Conservation (phyloP, 2,113 vertebrate genomes). For the Aphyosemion australe region DNA sequence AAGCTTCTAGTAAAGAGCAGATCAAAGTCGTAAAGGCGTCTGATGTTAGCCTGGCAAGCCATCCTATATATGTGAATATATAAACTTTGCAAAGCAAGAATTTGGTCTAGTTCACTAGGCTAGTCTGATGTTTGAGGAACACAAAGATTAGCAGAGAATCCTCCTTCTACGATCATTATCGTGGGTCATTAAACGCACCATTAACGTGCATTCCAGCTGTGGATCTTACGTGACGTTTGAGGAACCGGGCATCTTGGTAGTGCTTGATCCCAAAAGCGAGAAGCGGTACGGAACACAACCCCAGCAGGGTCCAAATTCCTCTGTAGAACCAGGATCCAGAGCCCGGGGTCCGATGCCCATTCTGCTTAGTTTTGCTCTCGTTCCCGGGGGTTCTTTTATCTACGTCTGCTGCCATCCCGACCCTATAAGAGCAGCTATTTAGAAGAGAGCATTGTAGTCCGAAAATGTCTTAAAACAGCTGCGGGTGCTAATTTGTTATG, state of each 20-base stretch:
- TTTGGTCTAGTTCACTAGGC: too few relatives aligned
- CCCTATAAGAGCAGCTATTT: slow-evolving; percentile 37
- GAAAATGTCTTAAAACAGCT: neutral
- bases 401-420: slow-evolving; percentile 79
- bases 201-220: slow-evolving; percentile 15
- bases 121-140: slow-evolving; percentile 25
- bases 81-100: too few relatives aligned
- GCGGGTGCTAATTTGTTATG: too few relatives aligned
- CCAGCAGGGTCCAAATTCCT: slow-evolving; percentile 57
- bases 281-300: slow-evolving; percentile 68
- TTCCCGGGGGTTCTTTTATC: slow-evolving; percentile 57
- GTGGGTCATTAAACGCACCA: slow-evolving; percentile 1
- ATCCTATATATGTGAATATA: too few relatives aligned
- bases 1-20: slow-evolving; percentile 31
- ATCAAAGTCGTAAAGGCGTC: slow-evolving; percentile 3
- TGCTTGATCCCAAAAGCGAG: slow-evolving; percentile 72
- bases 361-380: slow-evolving; percentile 15
- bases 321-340: slow-evolving; percentile 43
- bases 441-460: slow-evolving; percentile 26
- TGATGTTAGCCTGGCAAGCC: too few relatives aligned
- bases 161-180: neutral
- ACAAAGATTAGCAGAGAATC: neutral
- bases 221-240: slow-evolving; percentile 75
- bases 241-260: slow-evolving; percentile 65
- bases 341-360: slow-evolving; percentile 19